These are phyloP conservation scores for Babyrousa celebensis DNA, from an alignment of 2,797 vertebrate species.

Conservation along the genomic window DNA sequence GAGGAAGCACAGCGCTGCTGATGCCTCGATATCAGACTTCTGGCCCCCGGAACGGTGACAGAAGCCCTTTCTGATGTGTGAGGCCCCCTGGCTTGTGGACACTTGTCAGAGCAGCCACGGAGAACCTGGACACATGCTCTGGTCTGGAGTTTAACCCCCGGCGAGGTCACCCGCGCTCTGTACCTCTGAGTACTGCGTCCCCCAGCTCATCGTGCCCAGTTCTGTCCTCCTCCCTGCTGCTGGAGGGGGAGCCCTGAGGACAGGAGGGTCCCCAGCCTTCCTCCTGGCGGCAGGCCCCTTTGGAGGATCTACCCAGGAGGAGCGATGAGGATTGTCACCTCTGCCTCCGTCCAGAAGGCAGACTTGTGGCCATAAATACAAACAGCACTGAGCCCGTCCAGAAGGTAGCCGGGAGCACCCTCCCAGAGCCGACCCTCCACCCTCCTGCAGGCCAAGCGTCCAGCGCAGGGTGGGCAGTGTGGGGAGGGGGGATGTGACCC, in stretches of 20 bases:
- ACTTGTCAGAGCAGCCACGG: neutral
- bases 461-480: accelerated
- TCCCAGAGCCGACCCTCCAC: accelerated
- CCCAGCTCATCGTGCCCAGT: accelerated
- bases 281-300: neutral
- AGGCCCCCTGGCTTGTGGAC: accelerated
- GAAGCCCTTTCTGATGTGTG: neutral
- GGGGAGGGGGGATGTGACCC: neutral
- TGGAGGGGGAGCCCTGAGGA: accelerated
- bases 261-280: accelerated
- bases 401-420: accelerated
- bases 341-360: neutral
- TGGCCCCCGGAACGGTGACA: neutral
- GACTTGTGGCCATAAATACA: too few relatives aligned
- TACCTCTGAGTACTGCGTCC: too few relatives aligned
- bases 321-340: accelerated
- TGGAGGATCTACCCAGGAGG: neutral
- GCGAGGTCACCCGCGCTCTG: accelerated
- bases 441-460: accelerated
- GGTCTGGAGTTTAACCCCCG: neutral
- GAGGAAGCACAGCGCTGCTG: accelerated
- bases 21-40: neutral
- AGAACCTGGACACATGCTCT: accelerated
- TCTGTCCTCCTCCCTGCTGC: neutral
- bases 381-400: accelerated